Evolutionary conservation across 2,113 vertebrate species (phyloP).

Genomic region (Cyphomyrus plagiostoma): DNA sequence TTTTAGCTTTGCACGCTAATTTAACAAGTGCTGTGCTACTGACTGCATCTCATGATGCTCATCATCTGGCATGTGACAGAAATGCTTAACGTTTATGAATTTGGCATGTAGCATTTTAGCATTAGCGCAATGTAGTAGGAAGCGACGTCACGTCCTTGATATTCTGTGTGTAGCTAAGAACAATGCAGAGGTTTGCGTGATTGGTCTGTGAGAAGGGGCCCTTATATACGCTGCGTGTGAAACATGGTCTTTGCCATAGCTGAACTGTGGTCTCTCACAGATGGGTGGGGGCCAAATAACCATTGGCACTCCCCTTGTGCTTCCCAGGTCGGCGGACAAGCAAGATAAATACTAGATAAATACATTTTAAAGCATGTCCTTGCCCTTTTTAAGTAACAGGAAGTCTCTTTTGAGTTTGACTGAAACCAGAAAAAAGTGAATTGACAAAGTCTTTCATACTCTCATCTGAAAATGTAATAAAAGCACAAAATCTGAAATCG

Average conservation of each 20-base stretch:
- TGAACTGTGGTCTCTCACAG: neutral
- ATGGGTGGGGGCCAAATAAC: neutral
- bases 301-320: neutral
- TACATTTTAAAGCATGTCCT: neutral
- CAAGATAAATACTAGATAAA: neutral
- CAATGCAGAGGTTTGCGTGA: neutral
- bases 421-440: neutral
- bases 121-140: neutral
- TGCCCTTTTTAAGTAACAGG: neutral
- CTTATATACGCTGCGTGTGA: neutral
- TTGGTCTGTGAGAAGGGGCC: neutral
- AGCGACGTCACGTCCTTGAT: neutral
- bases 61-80: neutral
- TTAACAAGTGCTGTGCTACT: neutral
- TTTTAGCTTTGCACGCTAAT: neutral
- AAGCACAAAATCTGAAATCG: neutral
- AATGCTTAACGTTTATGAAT: neutral
- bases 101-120: neutral
- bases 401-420: neutral
- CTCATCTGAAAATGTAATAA: conserved; percentile 1
- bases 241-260: neutral
- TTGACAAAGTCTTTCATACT: neutral
- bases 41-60: neutral
- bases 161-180: neutral
- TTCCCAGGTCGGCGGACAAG: neutral